phyloP scores from a whole-genome alignment of 2,888 invertebrate species.

The Melanostoma mellinum region DNA sequence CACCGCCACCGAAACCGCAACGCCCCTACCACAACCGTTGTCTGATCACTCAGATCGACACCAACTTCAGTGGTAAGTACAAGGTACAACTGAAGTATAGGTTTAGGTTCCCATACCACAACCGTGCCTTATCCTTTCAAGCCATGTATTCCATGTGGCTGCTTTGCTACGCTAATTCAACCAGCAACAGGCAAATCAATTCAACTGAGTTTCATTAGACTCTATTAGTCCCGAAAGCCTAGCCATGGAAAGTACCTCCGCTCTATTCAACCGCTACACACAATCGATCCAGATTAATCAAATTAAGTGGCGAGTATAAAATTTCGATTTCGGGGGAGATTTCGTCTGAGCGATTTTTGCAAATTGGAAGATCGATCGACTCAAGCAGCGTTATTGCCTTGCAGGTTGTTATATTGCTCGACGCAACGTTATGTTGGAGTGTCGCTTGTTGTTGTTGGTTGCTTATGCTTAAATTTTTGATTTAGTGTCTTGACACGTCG shows the following conservation, averaged over 20 bases:
- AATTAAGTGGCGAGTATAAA: constrained; percentile 61
- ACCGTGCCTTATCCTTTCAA: constrained; percentile 52
- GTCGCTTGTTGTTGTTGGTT: neutral
- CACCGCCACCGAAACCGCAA: constrained; percentile 3
- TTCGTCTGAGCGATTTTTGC: constrained; percentile 38
- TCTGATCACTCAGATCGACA: constrained; percentile 44
- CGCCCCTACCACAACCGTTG: constrained; percentile 9
- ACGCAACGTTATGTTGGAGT: neutral
- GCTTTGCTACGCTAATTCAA: neutral
- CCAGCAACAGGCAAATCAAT: constrained; percentile 16
- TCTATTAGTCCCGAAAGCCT: constrained; percentile 24
- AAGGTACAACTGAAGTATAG: constrained; percentile 3
- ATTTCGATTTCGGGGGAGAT: constrained; percentile 56
- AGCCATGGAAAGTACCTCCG: neutral
- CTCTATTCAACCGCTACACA: neutral
- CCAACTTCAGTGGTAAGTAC: constrained; percentile 26
- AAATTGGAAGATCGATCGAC: constrained; percentile 63
- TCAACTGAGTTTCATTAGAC: constrained; percentile 46
- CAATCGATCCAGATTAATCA: constrained; percentile 62
- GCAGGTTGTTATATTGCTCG: constrained; percentile 17
- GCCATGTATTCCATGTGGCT: constrained; percentile 30
- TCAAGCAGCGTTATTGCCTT: constrained; percentile 20
- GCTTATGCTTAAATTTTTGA: constrained; percentile 3
- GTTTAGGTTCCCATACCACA: constrained; percentile 14
- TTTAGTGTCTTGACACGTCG: constrained; percentile 64